These are phyloP conservation scores for Globicephala melas DNA, from an alignment of 2,113 vertebrate species.

Conservation along the genomic window DNA sequence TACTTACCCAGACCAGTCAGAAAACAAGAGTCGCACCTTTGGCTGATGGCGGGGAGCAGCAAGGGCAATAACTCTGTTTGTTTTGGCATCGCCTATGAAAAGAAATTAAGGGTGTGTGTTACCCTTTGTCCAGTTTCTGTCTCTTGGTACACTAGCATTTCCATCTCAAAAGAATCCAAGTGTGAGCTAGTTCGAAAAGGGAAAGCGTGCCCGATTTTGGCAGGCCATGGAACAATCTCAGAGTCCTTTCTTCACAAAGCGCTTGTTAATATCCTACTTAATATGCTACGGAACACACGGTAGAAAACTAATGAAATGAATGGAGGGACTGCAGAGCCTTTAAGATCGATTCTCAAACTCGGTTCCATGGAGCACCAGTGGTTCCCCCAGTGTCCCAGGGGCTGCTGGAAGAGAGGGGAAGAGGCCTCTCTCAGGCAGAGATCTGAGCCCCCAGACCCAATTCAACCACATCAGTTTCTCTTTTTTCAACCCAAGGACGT, in stretches of 20 bases:
- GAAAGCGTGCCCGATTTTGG: background rate
- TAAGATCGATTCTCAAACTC: conserved; percentile 13
- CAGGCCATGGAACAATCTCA: background rate
- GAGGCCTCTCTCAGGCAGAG: background rate
- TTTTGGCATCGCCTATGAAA: background rate
- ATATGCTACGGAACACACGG: background rate
- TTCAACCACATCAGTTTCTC: background rate
- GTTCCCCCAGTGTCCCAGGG: background rate
- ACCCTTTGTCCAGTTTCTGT: background rate
- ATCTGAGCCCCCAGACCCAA: background rate
- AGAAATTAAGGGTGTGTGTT: background rate
- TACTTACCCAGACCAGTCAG: background rate
- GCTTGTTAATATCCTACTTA: background rate
- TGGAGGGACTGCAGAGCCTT: background rate
- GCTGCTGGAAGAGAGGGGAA: background rate
- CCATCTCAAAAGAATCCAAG: conserved; percentile 17
- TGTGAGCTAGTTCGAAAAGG: background rate
- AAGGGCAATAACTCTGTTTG: background rate
- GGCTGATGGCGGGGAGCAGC: background rate
- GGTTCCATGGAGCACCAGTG: background rate
- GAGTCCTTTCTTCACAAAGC: background rate
- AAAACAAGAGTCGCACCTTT: background rate
- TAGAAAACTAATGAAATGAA: background rate
- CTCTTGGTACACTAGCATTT: background rate
- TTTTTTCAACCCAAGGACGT: background rate